Base-by-base conservation (phyloP, 2,888 invertebrate species). In the Pristionchus arcanus region DNA sequence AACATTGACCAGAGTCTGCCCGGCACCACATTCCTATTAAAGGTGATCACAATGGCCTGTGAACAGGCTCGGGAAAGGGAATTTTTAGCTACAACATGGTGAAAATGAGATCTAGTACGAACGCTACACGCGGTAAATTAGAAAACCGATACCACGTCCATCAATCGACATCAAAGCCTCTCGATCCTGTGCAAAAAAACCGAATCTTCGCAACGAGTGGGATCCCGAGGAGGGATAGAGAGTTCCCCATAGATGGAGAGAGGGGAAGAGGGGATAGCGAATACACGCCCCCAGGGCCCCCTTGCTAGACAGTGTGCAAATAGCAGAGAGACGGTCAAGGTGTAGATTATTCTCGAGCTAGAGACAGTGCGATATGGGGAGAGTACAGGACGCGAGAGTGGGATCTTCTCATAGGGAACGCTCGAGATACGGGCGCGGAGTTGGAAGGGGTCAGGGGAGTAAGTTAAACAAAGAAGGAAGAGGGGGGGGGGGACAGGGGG, bases 401-500 rank as follows among this genome's bases (percentile, higher is more conserved):
- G 84, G 84, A 85, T 85, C 55, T 59, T 28, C 28, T 21, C 53
- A 28, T 55, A 85, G 84, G 25, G 84, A 59, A 53, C 53, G 81
- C 25, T 21, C 31, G 59, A 34, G 81, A 81, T 59, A 85, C 3
- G 11, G 84, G 9, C 28, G 9, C 28, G 31, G 84, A 59, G 59
- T 28, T 31, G 59, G 42, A 42, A 49, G 42, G 28, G 59, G 59
- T 55, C 84, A 59, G 28, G 28, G 37, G 66, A 31, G 87, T 68
- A 87, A 68, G 87, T 68, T 66, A 68, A 68, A 87, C 87, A 68
- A 68, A 87, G 66, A 63, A 25, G 59, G 42, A 42, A 31, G 49
- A 25, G 53, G 63, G 63, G 25, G 37, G n/a, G 28, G 21, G 16
- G 42, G 34, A 34, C 37, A 42, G 66, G 49, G 31, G 55, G 68